Evolutionary conservation across 2,888 invertebrate species (phyloP), one percentile per base, ranked within the genome.

Genomic region (Itoplectis maculator): DNA sequence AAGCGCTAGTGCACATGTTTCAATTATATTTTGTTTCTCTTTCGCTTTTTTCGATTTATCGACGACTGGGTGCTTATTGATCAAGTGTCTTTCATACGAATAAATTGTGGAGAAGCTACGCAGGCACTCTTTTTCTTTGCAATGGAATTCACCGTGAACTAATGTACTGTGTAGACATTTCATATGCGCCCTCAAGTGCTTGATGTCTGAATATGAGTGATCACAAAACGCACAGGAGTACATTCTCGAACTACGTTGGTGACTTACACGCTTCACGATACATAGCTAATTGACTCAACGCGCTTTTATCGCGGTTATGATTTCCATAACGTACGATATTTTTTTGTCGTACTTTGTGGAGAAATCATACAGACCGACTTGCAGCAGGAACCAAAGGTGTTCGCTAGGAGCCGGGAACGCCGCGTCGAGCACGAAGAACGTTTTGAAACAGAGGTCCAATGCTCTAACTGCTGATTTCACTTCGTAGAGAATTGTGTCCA

Each of bases 401-500:
- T 80, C 70, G 56, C 82, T 83, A 15, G 73, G 54, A 2, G 45
- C 29, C 2, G 81, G 75, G 47, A 79, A 84, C 37, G 23, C 8
- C n/a, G 77, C 72, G 9, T 81, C 42, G 54, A 78, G 61, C 59
- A 81, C 83, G 20, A 59, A 56, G 56, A 75, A 84, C 37, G 59
- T 29, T 47, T 84, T 70, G 63, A 84, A 84, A 35, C 81, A 84
- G 15, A 81, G 75, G 56, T 84, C 81, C 8, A 81, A 29, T 4
- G 75, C 81, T 5, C 56, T 9, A 37, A 76, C 11, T 13, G 63
- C 59, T 11, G 70, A 68, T 3, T 13, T 7, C 4, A 68, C 42
- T 49, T 68, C 15, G 29, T 68, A 69, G 8, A 49, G 35, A 13
- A 51, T 54, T 35, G 9, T 15, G 29, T 69, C 11, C 20, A 49